Evolutionary conservation across 2,888 invertebrate genomes (phyloP).

Genomic region (Eustalomyia histrio): DNA sequence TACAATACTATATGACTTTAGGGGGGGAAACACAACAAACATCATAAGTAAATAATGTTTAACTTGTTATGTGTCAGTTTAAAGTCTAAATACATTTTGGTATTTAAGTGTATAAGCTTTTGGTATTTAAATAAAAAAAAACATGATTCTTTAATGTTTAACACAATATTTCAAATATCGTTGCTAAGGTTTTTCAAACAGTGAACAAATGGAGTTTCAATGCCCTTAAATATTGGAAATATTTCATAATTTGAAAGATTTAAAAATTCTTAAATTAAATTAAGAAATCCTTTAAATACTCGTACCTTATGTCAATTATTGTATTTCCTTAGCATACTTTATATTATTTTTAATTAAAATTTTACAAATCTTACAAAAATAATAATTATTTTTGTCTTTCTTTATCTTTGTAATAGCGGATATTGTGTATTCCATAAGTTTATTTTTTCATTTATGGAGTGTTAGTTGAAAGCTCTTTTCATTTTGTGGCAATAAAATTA

Average conservation of each 20-base stretch:
- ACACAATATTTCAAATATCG: not conserved
- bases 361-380: not conserved
- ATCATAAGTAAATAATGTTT: conserved; percentile 36
- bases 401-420: conserved; percentile 48
- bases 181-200: no score
- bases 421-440: conserved; percentile 7
- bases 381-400: conserved; percentile 19
- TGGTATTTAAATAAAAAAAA: not conserved
- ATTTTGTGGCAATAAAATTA: conserved; percentile 56
- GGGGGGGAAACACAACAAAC: not conserved
- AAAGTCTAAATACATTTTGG: conserved; percentile 30
- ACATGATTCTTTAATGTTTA: not conserved
- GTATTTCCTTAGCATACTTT: no score
- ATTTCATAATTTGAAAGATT: no score
- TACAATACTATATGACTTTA: conserved; percentile 9
- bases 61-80: conserved; percentile 52
- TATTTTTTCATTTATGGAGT: not conserved
- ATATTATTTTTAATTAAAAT: not conserved
- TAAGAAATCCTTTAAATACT: no score
- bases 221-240: no score
- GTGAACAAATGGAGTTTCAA: no score
- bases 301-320: no score
- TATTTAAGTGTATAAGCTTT: not conserved
- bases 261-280: no score
- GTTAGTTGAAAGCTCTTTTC: conserved; percentile 44